A percentile compares a stretch with the other conserved stretches of the same genome.
Evolutionary conservation across 2,888 invertebrate genomes (phyloP).

Genomic region (Phorcus lineatus): DNA sequence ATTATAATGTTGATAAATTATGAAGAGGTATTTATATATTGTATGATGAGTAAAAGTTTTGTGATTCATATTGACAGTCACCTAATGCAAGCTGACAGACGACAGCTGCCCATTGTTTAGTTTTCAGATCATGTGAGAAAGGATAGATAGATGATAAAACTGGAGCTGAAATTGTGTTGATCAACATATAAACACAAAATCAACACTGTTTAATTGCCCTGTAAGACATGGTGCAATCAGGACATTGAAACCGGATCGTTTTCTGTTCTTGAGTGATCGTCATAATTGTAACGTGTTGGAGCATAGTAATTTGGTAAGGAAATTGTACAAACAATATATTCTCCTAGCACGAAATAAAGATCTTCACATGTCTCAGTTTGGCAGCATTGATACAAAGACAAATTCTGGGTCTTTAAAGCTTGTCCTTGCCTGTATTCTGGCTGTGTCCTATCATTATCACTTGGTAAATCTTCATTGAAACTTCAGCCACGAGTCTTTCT

Average conservation of each 20-base stretch:
- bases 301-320: background rate
- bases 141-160: background rate
- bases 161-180: background rate
- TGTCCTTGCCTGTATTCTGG: background rate
- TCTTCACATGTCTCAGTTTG: slow-evolving; percentile 1
- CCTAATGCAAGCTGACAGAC: background rate
- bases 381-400: slow-evolving; percentile 20
- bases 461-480: background rate
- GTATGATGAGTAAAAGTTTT: background rate
- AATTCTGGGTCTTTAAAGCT: slow-evolving; percentile 4
- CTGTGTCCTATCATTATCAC: background rate
- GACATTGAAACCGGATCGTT: background rate
- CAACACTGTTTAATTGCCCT: no score
- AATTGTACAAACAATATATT: background rate
- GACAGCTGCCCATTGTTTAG: slow-evolving; percentile 17
- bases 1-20: background rate
- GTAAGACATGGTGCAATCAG: no score
- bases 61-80: slow-evolving; percentile 7
- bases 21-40: slow-evolving; percentile 22
- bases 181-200: no score
- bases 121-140: slow-evolving; percentile 6
- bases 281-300: background rate
- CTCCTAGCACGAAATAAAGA: background rate
- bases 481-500: slow-evolving; percentile 11
- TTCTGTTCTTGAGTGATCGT: background rate